phyloP scores from a whole-genome alignment of 2,888 invertebrate species.

The Tiphia femorata region DNA sequence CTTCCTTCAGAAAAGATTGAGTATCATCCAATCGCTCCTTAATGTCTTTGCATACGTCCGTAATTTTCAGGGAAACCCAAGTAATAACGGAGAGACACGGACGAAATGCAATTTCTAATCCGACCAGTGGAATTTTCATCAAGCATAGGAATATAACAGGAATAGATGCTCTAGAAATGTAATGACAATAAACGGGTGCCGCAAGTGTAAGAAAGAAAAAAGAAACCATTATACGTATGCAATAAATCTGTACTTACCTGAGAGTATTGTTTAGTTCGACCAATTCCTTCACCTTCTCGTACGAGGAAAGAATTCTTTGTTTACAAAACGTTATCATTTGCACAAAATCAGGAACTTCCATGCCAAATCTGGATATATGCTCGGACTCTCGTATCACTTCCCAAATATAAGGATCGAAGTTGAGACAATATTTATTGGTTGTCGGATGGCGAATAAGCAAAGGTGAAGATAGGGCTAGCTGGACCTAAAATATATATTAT shows the following conservation, averaged over 20 bases:
- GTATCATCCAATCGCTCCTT: constrained; percentile 74
- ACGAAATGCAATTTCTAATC: constrained; percentile 79
- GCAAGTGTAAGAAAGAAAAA: neutral
- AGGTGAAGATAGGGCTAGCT: constrained; percentile 78
- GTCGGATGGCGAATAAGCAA: constrained; percentile 77
- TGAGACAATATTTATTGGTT: constrained; percentile 77
- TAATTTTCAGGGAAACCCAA: constrained; percentile 85
- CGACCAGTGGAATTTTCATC: constrained; percentile 77
- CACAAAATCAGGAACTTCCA: constrained; percentile 83
- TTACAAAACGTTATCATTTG: constrained; percentile 82
- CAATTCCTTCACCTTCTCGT: constrained; percentile 74
- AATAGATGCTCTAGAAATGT: constrained; percentile 67
- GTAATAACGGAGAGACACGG: constrained; percentile 83
- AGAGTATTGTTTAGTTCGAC: constrained; percentile 74
- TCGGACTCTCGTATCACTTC: constrained; percentile 86
- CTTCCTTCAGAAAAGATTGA: constrained; percentile 77
- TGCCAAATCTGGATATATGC: constrained; percentile 82
- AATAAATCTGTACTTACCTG: constrained; percentile 36
- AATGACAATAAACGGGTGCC: too few relatives aligned
- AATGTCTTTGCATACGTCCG: constrained; percentile 74
- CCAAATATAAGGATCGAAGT: constrained; percentile 80
- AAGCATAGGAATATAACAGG: constrained; percentile 79
- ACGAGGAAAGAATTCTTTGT: constrained; percentile 76
- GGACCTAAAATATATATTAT: constrained; percentile 69
- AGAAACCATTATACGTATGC: neutral